A percentile compares a stretch with the other conserved stretches of the same genome.
These are phyloP conservation scores for Neodiprion fabricii DNA, from an alignment of 1,140 invertebrate species.

Conservation along the genomic window DNA sequence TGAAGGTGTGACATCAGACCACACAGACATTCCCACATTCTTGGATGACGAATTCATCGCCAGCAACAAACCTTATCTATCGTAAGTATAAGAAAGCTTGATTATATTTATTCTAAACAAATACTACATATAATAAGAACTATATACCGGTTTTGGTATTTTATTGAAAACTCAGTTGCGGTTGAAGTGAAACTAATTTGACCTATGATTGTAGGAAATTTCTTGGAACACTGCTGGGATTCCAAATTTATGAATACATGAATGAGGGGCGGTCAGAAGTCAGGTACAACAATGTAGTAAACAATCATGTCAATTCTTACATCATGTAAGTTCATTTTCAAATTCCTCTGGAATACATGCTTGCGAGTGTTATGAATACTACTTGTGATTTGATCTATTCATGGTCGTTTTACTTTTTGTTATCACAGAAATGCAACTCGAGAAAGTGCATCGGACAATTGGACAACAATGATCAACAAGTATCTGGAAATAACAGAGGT, in stretches of 20 bases:
- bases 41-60: slow-evolving; percentile 63
- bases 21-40: slow-evolving; percentile 47
- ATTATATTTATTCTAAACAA: not conserved
- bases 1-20: slow-evolving; percentile 34
- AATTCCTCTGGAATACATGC: not conserved
- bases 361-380: not conserved
- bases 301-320: slow-evolving; percentile 32
- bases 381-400: not conserved
- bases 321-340: slow-evolving; percentile 33
- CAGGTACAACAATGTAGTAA: slow-evolving; percentile 40
- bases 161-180: not conserved
- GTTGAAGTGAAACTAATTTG: slow-evolving; percentile 16
- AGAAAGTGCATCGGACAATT: slow-evolving; percentile 35
- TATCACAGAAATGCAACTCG: slow-evolving; percentile 44
- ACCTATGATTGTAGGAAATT: slow-evolving; percentile 53
- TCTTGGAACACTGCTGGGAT: slow-evolving; percentile 55
- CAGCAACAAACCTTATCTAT: slow-evolving; percentile 66
- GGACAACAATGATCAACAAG: slow-evolving; percentile 37
- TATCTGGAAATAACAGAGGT: slow-evolving; percentile 40
- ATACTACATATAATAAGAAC: not conserved
- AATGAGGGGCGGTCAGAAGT: slow-evolving; percentile 44
- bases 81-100: slow-evolving; percentile 49
- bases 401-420: not conserved
- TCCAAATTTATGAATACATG: slow-evolving; percentile 56
- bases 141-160: not conserved